Evolutionary conservation across 2,113 vertebrate genomes (phyloP).

Genomic region (Ondatra zibethicus): DNA sequence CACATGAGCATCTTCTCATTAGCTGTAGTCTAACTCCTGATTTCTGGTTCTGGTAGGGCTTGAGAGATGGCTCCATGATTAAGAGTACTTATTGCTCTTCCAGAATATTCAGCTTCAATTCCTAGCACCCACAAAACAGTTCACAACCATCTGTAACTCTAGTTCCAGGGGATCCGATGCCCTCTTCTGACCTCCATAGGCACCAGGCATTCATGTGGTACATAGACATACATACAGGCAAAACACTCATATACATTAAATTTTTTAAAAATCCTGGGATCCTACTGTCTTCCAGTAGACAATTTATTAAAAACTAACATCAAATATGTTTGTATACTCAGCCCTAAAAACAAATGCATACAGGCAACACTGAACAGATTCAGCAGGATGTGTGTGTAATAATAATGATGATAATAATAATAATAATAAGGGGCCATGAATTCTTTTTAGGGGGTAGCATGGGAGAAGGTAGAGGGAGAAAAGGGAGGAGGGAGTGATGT

Average conservation of each 20-base stretch:
- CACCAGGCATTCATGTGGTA: not conserved
- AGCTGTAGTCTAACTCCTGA: not conserved
- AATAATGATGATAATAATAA: not conserved
- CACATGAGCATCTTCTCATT: not conserved
- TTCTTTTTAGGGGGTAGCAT: too few species aligned
- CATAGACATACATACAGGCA: not conserved
- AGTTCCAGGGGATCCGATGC: not conserved
- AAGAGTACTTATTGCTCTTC: not conserved
- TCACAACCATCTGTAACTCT: not conserved
- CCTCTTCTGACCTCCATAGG: not conserved
- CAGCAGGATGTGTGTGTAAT: not conserved
- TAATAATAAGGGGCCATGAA: not conserved
- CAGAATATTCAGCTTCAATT: not conserved
- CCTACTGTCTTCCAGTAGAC: not conserved
- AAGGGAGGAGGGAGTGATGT: not conserved
- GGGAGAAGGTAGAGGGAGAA: not conserved
- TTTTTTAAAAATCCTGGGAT: not conserved
- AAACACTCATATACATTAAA: not conserved
- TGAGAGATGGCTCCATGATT: too few species aligned
- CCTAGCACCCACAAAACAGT: not conserved
- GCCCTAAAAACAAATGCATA: not conserved
- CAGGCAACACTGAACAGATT: not conserved
- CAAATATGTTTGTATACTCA: not conserved
- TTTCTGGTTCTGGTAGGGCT: conserved; percentile 23
- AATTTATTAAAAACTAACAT: conserved; percentile 36